Conservation (phyloP, 2,888 invertebrate species). For the Smittia aterrima region DNA sequence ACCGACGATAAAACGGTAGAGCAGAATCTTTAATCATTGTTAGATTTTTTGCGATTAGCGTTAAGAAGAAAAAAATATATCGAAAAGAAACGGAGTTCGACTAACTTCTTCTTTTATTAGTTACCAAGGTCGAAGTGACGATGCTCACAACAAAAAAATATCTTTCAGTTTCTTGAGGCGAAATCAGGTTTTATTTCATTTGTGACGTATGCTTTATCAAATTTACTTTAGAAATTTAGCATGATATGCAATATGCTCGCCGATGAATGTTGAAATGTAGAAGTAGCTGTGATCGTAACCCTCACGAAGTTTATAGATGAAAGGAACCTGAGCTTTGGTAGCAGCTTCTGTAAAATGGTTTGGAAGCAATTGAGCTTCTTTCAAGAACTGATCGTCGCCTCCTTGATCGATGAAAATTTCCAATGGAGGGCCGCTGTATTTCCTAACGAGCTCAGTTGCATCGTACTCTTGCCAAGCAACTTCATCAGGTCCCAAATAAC, state of each 20-base stretch:
- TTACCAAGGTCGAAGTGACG: too few relatives aligned
- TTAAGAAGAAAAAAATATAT: too few relatives aligned
- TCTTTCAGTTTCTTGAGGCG: too few relatives aligned
- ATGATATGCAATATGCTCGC: conserved; percentile 90
- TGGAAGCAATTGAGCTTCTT: conserved; percentile 74
- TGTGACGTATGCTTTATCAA: not conserved
- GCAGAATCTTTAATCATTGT: too few relatives aligned
- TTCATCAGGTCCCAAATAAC: conserved; percentile 72
- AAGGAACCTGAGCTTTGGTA: conserved; percentile 65
- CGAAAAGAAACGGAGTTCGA: too few relatives aligned
- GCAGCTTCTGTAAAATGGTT: conserved; percentile 77
- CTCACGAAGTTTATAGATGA: conserved; percentile 69
- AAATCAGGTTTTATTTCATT: not conserved
- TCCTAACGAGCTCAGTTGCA: conserved; percentile 76
- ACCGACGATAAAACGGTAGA: too few relatives aligned
- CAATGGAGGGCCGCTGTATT: conserved; percentile 79
- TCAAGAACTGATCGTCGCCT: conserved; percentile 74
- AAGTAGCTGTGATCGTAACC: conserved; percentile 96
- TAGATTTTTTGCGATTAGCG: too few relatives aligned
- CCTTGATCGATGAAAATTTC: conserved; percentile 90
- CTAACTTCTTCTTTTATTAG: too few relatives aligned
- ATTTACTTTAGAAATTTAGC: conserved; percentile 66
- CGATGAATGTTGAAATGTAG: conserved; percentile 87
- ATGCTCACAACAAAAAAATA: too few relatives aligned
- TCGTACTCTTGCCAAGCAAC: conserved; percentile 81